Evolutionary conservation across 2,113 vertebrate species (phyloP).

Genomic region (chimpanzee (Pan troglodytes)): NHGRI_mPanTro3-v2.1_pri NC_072398.2:229063501-229064000

Average conservation of each 20-base stretch:
- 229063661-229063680: fast-evolving
- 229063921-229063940: not conserved
- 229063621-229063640: no score
- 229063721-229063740: not conserved
- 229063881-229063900: not conserved
- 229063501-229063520: fast-evolving
- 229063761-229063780: slow-evolving; percentile 36
- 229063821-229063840: slow-evolving; percentile 1
- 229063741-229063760: not conserved
- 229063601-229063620: fast-evolving
- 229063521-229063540: not conserved
- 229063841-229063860: not conserved
- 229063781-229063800: slow-evolving; percentile 48
- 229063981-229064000: not conserved
- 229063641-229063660: fast-evolving
- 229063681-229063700: not conserved
- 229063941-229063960: not conserved
- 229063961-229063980: not conserved
- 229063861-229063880: slow-evolving; percentile 28
- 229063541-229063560: not conserved
- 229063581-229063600: fast-evolving
- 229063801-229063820: slow-evolving; percentile 33
- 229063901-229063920: not conserved
- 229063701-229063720: not conserved
- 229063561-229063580: no score